A percentile compares a stretch with the other conserved stretches of the same genome.
These are phyloP conservation scores for Incurvaria masculella DNA, from an alignment of 2,888 invertebrate genomes.

Conservation along the genomic window DNA sequence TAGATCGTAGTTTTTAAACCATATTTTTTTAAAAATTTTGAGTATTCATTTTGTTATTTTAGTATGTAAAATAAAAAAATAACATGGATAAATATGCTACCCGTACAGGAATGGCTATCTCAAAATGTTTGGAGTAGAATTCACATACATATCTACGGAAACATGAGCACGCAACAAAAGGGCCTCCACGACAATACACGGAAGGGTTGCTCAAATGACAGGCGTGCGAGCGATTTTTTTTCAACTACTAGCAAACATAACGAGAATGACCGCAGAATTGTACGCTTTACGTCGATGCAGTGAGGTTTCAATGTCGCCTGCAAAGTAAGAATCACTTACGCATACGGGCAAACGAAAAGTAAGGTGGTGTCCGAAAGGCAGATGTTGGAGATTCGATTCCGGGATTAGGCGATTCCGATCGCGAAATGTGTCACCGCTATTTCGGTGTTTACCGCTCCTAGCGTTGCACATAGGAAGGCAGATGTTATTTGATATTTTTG, in stretches of 20 bases:
- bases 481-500: not conserved
- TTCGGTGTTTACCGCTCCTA: not conserved
- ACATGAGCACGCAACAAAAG: not conserved
- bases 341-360: not conserved
- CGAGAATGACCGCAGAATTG: not conserved
- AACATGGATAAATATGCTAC: not conserved
- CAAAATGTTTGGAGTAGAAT: not conserved
- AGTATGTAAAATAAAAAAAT: not conserved
- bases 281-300: not conserved
- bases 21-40: no score
- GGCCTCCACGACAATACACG: constrained; percentile 22
- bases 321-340: not conserved
- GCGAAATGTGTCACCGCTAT: not conserved
- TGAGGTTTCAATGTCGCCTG: not conserved
- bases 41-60: no score
- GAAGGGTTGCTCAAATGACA: constrained; percentile 43
- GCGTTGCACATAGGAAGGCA: not conserved
- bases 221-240: constrained; percentile 28
- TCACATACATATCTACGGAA: no score
- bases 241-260: not conserved
- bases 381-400: not conserved
- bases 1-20: no score
- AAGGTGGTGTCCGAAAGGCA: not conserved
- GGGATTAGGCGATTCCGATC: not conserved
- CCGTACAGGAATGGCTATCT: not conserved